Base-by-base conservation (phyloP, 2,888 invertebrate species). In the Athalia circularis region DNA sequence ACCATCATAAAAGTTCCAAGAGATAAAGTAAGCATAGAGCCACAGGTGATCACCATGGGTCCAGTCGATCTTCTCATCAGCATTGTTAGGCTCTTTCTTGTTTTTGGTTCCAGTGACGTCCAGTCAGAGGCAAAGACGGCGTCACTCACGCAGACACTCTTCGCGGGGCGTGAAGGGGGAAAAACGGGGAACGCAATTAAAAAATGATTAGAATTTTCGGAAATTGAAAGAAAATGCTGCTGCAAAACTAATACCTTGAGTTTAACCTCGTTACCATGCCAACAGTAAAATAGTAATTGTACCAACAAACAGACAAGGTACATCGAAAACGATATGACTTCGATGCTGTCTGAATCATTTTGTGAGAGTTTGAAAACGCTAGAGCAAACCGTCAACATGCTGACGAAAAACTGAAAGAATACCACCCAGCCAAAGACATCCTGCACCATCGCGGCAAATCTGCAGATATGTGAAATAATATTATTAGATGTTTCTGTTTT, bases 281-380 rank as follows among this genome's bases (percentile, higher is more conserved):
- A 87, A 61, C 86, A 87, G 65, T 85, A 81, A n/a, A 85, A 82
- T 61, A 84, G 85, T 57, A 87, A 84, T 78, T 87, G 85, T 0
- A 81, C 64, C 67, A 82, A 75, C 81, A 84, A 80, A 45, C 81
- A 84, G 8, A 11, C 59, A 47, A 82, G 65, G 47, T 83, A 84
- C 0, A 64, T n/a, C 4, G 62, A 7, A 6, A 78, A 9, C 11
- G 72, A 7, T 0, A 78, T 1, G 7, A 64, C 52, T 13, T 70
- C 9, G 11, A 45, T 29, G 3, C 70, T 75, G 77, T 43, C 0
- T 72, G 72, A 0, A 57, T 59, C 43, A 65, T 77, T 13, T 77
- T 79, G 5, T 7, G 72, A 72, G 6, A 72, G 59, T 7, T 61
- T 43, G 45, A 59, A 45, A 5, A 72, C 47, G 59, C 47, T 72